Base-by-base conservation (phyloP, 2,113 vertebrate genomes). In the Apus apus region DNA sequence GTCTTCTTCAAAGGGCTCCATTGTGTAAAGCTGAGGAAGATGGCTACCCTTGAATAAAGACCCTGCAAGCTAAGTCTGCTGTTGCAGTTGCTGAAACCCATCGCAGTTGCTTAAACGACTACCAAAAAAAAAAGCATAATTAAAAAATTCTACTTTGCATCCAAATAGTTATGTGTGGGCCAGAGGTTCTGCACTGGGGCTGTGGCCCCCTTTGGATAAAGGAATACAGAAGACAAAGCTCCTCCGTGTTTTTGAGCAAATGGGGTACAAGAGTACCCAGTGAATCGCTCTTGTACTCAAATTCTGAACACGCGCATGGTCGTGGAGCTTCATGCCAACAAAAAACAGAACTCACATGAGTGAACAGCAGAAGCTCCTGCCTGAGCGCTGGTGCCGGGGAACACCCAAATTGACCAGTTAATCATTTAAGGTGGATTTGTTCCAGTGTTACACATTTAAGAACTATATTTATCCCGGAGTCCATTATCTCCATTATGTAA, bases 1-100 rank as follows among this genome's bases (percentile, higher is more conserved):
- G 96, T 99, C 99, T 30, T 99, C 99, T 90, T 99, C 99, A 90
- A 99, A 99, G 97, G 99, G 99, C 83, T 99, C 99, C 54, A 74
- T 99, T 46, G 99, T 99, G 93, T 99, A 98, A 99, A 93, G 70
- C 61, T 51, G 73, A 89, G 71, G 51, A 95, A 64, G 85, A 45
- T 4, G 57, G 32, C 29, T 70, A 65, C 5, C 60, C 87, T 89
- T 76, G 51, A 45, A 58, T 50, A 30, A 89, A 95, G 85, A 94
- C 90, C 40, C 76, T 56, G 75, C 92, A 64, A 93, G 89, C 80
- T 82, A 73, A 94, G 78, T 94, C 92, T 97, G 93, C 96, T 75
- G 66, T 89, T 65, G 79, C 91, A 65, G 57, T 89, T 94, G 96
- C 95, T 93, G 85, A 96, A 93, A 87, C 56, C 87, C 15, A 7